Percentiles rank a stretch among this genome's conserved stretches.
These are phyloP conservation scores for Heliconius melpomene DNA, from an alignment of 1,140 invertebrate species.

Conservation along the genomic window DNA sequence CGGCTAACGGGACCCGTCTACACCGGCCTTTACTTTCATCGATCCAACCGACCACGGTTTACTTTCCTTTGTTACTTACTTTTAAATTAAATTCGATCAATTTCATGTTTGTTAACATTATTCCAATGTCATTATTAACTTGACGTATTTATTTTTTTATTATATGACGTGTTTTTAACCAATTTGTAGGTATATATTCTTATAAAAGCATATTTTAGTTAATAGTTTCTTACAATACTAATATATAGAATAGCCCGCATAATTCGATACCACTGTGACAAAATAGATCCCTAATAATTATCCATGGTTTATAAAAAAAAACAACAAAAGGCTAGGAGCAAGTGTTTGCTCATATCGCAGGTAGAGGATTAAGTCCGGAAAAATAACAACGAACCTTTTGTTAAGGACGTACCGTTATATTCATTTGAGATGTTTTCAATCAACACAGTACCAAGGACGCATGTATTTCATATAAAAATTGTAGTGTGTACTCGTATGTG, in stretches of 20 bases:
- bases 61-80: slow-evolving; percentile 78
- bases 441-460: slow-evolving; percentile 53
- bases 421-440: slow-evolving; percentile 53
- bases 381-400: slow-evolving; percentile 58
- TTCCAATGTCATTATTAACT: not conserved
- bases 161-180: not conserved
- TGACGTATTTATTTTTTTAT: not conserved
- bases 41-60: slow-evolving; percentile 73
- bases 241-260: not conserved
- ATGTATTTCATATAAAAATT: not conserved
- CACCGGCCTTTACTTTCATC: slow-evolving; percentile 79
- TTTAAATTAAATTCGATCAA: slow-evolving; percentile 55
- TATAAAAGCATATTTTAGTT: not conserved
- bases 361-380: slow-evolving; percentile 57
- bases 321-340: slow-evolving; percentile 53
- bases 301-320: slow-evolving; percentile 50
- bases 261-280: slow-evolving; percentile 35
- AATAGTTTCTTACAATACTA: not conserved
- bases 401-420: slow-evolving; percentile 66
- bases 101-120: slow-evolving; percentile 38
- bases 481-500: not conserved
- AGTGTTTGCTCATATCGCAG: slow-evolving; percentile 65
- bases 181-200: not conserved
- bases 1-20: slow-evolving; percentile 75
- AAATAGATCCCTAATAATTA: slow-evolving; percentile 58